Base-by-base conservation (phyloP, 2,113 vertebrate species). In the Motacilla alba region DNA sequence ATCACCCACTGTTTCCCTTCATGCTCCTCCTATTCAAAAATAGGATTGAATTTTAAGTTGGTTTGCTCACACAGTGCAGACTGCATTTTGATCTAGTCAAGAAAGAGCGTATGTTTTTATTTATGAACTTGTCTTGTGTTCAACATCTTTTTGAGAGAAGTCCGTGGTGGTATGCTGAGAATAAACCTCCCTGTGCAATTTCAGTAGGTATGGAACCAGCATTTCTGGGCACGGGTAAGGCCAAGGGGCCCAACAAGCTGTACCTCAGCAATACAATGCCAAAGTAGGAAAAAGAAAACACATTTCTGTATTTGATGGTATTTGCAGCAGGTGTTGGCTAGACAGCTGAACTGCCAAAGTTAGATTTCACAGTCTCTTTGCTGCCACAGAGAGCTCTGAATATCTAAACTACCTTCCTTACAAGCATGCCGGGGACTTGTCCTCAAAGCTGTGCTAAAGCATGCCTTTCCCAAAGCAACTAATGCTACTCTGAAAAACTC, bases 161-260 rank as follows among this genome's bases (percentile, higher is more conserved):
- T 21, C 66, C 0, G 0, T 11, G 10, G 23, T 60, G 31, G 7
- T 18, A 15, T 6, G 39, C 47, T 1, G 2, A 81, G 44, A 83
- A 67, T 31, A 27, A 77, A 87, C 41, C 56, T 77, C 35, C 31
- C 30, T 31, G 13, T 67, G 56, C 43, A 66, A 27, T 77, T 63
- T 74, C 67, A 83, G 56, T 20, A 82, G 67, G 50, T 33, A 27
- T 6, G 33, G 16, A 95, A 89, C 10, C n/a, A 66, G 41, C 52
- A 43, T 66, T 86, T 76, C 69, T 53, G n/a, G 17, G 35, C 47
- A 33, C 4, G 53, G 77, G 5, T 58, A 87, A 87, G 23, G 50
- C 81, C 62, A 62, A 30, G 23, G 52, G 53, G 23, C 39, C 73
- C 39, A 83, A 73, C 11, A 21, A 79, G 58, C 66, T 74, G 7